phyloP scores from a whole-genome alignment of 2,113 vertebrate species.

The Melanerpes formicivorus region DNA sequence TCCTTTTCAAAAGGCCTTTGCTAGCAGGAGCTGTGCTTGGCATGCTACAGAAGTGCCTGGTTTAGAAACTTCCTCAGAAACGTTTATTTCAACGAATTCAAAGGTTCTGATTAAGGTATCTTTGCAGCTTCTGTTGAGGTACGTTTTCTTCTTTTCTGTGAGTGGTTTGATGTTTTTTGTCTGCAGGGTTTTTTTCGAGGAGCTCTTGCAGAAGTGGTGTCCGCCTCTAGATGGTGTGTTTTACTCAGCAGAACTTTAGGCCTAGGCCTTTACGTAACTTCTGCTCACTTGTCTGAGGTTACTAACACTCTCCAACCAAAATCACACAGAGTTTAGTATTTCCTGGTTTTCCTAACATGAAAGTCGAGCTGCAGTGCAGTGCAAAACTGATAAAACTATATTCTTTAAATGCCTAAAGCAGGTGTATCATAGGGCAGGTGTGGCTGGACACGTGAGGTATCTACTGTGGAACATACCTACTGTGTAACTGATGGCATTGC shows the following conservation, averaged over 20 bases:
- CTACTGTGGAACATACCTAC: not conserved
- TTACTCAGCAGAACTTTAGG: not conserved
- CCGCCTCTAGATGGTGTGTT: constrained; percentile 74
- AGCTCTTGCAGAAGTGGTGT: constrained; percentile 1
- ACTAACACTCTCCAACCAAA: not conserved
- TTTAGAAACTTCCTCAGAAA: not conserved
- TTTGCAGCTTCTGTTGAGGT: not conserved
- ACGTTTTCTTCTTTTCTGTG: not conserved
- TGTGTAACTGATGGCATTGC: not conserved
- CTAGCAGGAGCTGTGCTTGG: not conserved
- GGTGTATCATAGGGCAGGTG: not conserved
- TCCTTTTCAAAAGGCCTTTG: not conserved
- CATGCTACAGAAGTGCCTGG: not conserved
- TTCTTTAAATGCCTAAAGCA: not conserved
- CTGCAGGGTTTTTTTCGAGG: not conserved
- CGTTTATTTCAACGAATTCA: not conserved
- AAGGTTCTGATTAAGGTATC: not conserved
- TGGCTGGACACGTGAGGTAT: not conserved
- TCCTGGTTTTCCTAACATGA: not conserved
- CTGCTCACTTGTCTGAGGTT: not conserved
- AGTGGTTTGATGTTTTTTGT: fast-evolving
- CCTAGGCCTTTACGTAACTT: constrained; percentile 6
- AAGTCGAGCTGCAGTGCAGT: not conserved
- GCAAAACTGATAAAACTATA: not conserved
- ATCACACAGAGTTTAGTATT: not conserved